Evolutionary conservation across 2,113 vertebrate genomes (phyloP).

Genomic region (Microtus pennsylvanicus): DNA sequence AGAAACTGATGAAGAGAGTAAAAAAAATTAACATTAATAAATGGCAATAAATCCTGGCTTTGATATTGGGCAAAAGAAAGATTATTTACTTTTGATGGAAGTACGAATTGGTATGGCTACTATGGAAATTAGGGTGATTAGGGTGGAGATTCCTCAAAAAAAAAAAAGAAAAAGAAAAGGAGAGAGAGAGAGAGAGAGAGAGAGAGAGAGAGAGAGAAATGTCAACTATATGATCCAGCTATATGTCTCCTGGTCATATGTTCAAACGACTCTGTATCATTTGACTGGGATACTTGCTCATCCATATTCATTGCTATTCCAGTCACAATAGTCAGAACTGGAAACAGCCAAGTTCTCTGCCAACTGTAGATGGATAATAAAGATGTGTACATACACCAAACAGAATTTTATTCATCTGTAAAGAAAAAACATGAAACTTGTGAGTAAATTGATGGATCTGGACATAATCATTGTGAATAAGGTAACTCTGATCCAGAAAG

Average conservation of each 20-base stretch:
- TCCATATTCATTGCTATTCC: too few relatives aligned
- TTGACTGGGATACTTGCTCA: not conserved
- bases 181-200: not conserved
- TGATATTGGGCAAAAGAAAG: not conserved
- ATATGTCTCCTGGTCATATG: not conserved
- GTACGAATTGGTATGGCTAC: too few relatives aligned
- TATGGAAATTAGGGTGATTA: not conserved
- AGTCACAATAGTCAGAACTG: not conserved
- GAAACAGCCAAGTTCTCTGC: not conserved
- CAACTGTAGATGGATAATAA: not conserved
- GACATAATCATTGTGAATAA: not conserved
- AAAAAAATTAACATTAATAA: too few relatives aligned
- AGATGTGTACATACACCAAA: too few relatives aligned
- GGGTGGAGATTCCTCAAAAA: not conserved
- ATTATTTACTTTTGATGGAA: not conserved
- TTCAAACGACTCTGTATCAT: not conserved
- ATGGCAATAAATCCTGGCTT: not conserved
- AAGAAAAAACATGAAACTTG: not conserved
- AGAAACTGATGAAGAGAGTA: not conserved
- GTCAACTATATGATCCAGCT: too few relatives aligned
- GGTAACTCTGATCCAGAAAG: not conserved
- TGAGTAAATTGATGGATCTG: not conserved
- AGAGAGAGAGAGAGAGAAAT: fast-evolving
- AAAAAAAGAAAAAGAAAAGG: not conserved
- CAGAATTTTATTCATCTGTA: not conserved